Base-by-base conservation (phyloP, 2,113 vertebrate genomes). In the Leptocoma aspasia region DNA sequence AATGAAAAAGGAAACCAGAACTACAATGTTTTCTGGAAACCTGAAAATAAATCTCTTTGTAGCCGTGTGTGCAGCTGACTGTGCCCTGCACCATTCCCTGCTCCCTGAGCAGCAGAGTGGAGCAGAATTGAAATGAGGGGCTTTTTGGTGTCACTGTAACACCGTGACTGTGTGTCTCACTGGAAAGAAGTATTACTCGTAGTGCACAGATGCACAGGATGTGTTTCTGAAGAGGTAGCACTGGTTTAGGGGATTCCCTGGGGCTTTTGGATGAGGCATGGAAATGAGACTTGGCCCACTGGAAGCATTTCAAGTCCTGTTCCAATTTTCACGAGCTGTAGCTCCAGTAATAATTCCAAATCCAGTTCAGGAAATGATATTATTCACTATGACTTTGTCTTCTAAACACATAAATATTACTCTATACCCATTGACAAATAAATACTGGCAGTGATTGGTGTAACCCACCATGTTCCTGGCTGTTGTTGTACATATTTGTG, bases 261-360 rank as follows among this genome's bases (percentile, higher is more conserved):
- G 5, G 13, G 1, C 2, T 53, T 63, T 41, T 41, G 64, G 21
- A 57, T 49, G 53, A 49, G n/a, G 17, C 2, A 8, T 7, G 59
- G 60, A 57, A 53, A 45, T 0, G 1, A 11, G 28, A 24, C 28
- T 42, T 47, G 21, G 17, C 54, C 18, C 0, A 1, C 28, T n/a
- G 31, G 23, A 72, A 63, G 7, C 11, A 22, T 57, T 63, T 68
- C 28, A 49, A 41, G 10, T 68, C 45, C 35, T 5, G 0, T 15
- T 57, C 20, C 52, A 20, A 10, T 80, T 77, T 63, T 42, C n/a
- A 26, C 24, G 37, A 70, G 52, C 57, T 10, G 6, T 44, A 71
- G 41, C 10, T 71, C 30, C 24, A 22, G 10, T 31, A 44, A 35
- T 22, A n/a, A 53, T 59, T 47, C 49, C 10, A 53, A 66, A 56